phyloP scores from a whole-genome alignment of 2,797 vertebrate genomes.

The Melanotaenia trifasciata region DNA sequence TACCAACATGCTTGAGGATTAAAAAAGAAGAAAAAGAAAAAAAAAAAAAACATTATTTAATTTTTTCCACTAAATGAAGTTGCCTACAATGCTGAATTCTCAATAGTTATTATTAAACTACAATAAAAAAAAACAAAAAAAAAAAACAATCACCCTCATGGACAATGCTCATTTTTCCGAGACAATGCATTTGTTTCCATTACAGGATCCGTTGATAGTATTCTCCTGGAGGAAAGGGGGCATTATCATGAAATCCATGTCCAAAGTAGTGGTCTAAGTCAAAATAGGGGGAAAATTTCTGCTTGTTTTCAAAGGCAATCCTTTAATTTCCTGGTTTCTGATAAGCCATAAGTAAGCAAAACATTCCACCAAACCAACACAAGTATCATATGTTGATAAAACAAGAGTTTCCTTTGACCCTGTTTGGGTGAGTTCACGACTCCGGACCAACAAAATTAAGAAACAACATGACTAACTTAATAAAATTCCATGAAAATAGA shows the following conservation, averaged over 20 bases:
- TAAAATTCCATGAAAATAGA: constrained; percentile 23
- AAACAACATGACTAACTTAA: constrained; percentile 15
- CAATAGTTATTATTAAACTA: constrained; percentile 35
- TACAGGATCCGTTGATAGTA: constrained; percentile 63
- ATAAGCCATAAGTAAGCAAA: constrained; percentile 77
- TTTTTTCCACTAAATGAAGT: constrained; percentile 39
- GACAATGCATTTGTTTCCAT: constrained; percentile 62
- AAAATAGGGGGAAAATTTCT: constrained; percentile 38
- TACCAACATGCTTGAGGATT: constrained; percentile 49
- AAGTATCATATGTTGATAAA: constrained; percentile 79
- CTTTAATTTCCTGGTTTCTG: constrained; percentile 86
- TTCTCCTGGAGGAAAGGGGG: constrained; percentile 56
- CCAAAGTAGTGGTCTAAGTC: constrained; percentile 56
- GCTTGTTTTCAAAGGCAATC: constrained; percentile 81
- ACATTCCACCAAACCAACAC: constrained; percentile 78
- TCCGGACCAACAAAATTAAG: constrained; percentile 40
- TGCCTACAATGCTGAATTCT: constrained; percentile 18
- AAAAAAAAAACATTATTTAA: constrained; percentile 43
- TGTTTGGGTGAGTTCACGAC: constrained; percentile 57
- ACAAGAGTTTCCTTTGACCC: constrained; percentile 73
- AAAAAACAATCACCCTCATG: constrained; percentile 56
- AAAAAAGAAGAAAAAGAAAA: constrained; percentile 54
- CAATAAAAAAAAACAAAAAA: neutral
- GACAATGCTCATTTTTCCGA: constrained; percentile 18
- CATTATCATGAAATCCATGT: constrained; percentile 66